Evolutionary conservation across 1,140 invertebrate species (phyloP).

Genomic region (Chrysopa pallens): DNA sequence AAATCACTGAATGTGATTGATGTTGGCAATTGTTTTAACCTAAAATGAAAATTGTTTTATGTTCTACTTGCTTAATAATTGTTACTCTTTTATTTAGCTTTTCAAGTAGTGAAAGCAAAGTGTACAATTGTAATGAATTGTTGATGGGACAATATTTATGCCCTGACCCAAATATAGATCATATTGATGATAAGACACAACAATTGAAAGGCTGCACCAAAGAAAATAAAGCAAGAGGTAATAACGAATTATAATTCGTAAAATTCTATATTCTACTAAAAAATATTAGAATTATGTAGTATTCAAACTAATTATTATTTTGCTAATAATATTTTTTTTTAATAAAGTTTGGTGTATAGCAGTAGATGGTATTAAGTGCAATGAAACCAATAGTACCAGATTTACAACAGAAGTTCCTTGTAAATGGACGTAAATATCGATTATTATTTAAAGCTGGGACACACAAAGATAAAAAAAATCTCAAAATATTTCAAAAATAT

Average conservation of each 20-base stretch:
- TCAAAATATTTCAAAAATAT: too few relatives aligned
- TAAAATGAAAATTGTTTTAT: too few relatives aligned
- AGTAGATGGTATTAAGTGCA: conserved; percentile 65
- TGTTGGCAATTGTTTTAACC: too few relatives aligned
- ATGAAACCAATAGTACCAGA: conserved; percentile 54
- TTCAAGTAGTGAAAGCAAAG: background rate
- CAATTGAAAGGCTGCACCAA: conserved; percentile 65
- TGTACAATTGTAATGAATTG: conserved; percentile 43
- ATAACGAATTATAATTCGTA: background rate
- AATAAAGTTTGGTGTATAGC: conserved; percentile 62
- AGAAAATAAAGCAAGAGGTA: conserved; percentile 63
- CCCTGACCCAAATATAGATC: conserved; percentile 53
- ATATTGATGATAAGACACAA: conserved; percentile 81
- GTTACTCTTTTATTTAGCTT: too few relatives aligned
- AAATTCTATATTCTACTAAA: too few relatives aligned
- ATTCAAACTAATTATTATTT: too few relatives aligned
- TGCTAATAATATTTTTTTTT: background rate
- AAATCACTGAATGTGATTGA: too few relatives aligned
- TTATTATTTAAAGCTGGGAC: background rate
- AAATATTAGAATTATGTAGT: too few relatives aligned
- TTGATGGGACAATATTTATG: conserved; percentile 74
- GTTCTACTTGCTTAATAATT: too few relatives aligned
- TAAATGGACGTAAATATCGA: conserved; percentile 74
- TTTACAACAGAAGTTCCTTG: conserved; percentile 74
- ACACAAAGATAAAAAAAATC: too few relatives aligned